Percentiles rank a stretch among this genome's conserved stretches.
These are phyloP conservation scores for Garra rufa DNA, from an alignment of 2,113 vertebrate species.

Conservation along the genomic window DNA sequence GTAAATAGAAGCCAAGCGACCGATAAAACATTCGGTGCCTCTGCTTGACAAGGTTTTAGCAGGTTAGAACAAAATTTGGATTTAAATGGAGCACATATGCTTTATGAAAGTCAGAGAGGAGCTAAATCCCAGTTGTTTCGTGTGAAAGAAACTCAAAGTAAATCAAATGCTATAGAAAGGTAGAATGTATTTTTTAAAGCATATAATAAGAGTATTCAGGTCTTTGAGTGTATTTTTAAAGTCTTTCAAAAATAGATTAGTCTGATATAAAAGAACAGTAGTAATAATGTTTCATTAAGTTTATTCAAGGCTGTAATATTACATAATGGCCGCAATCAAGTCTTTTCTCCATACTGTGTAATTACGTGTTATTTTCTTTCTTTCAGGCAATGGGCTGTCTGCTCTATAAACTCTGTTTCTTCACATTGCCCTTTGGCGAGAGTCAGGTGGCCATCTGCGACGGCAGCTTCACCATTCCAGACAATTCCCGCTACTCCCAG, in stretches of 20 bases:
- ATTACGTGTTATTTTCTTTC: constrained; percentile 33
- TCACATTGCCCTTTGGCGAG: constrained; percentile 97
- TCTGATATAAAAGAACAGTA: neutral
- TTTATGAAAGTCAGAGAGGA: no score
- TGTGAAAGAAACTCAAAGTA: neutral
- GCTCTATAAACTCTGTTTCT: constrained; percentile 98
- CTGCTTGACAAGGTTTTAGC: no score
- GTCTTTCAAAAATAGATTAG: neutral
- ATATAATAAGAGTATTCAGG: neutral
- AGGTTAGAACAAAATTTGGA: no score
- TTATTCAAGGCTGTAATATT: neutral
- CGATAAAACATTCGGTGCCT: no score
- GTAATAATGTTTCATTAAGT: neutral
- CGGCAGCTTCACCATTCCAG: constrained; percentile 97
- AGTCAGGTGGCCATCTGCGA: constrained; percentile 99
- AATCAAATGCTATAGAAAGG: neutral
- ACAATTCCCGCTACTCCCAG: constrained; percentile 95
- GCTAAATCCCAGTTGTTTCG: no score
- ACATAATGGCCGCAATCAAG: neutral
- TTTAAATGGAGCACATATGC: no score
- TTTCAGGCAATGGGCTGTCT: constrained; percentile 93
- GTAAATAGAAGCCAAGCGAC: neutral
- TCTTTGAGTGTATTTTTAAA: neutral
- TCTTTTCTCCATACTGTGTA: constrained; percentile 18
- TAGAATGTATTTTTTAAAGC: neutral